A percentile compares a stretch with the other conserved stretches of the same genome.
Evolutionary conservation across 2,797 vertebrate species (phyloP).

Genomic region (Galago senegalensis): DNA sequence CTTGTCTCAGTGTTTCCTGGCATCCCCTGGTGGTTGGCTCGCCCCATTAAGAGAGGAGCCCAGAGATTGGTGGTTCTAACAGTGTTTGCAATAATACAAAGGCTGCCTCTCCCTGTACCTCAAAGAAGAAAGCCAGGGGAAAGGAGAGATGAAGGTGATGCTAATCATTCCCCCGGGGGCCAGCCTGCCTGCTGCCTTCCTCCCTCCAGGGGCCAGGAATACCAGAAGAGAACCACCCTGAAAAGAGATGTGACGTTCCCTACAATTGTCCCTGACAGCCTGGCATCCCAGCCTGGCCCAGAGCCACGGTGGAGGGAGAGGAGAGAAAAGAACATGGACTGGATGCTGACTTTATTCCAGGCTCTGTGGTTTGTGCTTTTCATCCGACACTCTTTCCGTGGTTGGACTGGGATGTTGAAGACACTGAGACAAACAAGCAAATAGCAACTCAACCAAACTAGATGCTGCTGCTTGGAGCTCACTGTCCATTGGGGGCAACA

Average conservation of each 20-base stretch:
- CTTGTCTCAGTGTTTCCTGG: not conserved
- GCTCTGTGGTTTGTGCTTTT: not conserved
- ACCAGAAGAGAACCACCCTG: not conserved
- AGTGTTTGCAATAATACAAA: not conserved
- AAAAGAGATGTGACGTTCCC: constrained; percentile 41
- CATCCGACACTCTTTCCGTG: not conserved
- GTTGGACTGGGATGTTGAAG: not conserved
- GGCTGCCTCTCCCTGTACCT: not conserved
- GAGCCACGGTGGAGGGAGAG: not conserved
- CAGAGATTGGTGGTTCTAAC: not conserved
- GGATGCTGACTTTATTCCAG: not conserved
- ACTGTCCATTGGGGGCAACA: not conserved
- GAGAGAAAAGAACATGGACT: not conserved
- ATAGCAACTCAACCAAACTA: not conserved
- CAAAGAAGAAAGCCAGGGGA: constrained; percentile 7
- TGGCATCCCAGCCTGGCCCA: not conserved
- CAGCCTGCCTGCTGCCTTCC: not conserved
- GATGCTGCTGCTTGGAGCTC: not conserved
- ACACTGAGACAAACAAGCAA: not conserved
- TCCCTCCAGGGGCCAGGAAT: not conserved
- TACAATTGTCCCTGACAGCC: not conserved
- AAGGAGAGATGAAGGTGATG: not conserved
- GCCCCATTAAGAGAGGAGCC: not conserved
- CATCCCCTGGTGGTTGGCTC: not conserved
- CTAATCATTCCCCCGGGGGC: not conserved